Evolutionary conservation across 2,797 vertebrate genomes (phyloP), one percentile per base, ranked within the genome.

Genomic region (Etheostoma nigrum): DNA sequence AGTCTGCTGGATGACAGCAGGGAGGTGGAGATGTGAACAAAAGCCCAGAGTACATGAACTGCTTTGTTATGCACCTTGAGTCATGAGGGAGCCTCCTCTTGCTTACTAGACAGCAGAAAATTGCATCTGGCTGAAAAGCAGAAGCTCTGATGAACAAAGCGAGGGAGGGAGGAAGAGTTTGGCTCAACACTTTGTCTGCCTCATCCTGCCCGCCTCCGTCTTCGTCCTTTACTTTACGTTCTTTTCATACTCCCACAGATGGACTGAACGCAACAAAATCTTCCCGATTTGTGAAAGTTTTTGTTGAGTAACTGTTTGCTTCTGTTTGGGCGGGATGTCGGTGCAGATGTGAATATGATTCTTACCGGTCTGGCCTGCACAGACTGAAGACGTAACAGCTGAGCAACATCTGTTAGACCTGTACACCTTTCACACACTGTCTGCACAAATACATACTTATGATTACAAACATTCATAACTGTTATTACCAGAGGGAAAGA

Each of bases 21-120:
- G 61, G 73, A 60, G 42, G 33, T 49, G 67, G 68, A 66, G 71
- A 72, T 30, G 44, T 66, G 72, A 67, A 61, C 62, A 52, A 78
- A 72, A 55, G 79, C 68, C 79, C 72, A 33, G 86, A 85, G 79
- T 83, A 52, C 74, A 57, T 78, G 15, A 81, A 44, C 30, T 11
- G 4, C 66, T 42, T 60, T 36, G 74, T 82, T 58, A 45, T 79
- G 72, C 63, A 55, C 30, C 67, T 69, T 88, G 83, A 90, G 86
- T 91, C 89, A 89, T 85, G 72, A 49, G 67, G 74, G 80, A 86
- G 72, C 77, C 87, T 88, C 86, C 86, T 64, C 86, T 78, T 70
- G 75, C 58, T 83, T 44, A 40, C 61, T 53, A 54, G 84, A 81
- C 79, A 57, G 77, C 80, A 60, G 75, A 18, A 74, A 79, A 81